Evolutionary conservation across 2,797 vertebrate species (phyloP).

Genomic region (Syngnathus acus): DNA sequence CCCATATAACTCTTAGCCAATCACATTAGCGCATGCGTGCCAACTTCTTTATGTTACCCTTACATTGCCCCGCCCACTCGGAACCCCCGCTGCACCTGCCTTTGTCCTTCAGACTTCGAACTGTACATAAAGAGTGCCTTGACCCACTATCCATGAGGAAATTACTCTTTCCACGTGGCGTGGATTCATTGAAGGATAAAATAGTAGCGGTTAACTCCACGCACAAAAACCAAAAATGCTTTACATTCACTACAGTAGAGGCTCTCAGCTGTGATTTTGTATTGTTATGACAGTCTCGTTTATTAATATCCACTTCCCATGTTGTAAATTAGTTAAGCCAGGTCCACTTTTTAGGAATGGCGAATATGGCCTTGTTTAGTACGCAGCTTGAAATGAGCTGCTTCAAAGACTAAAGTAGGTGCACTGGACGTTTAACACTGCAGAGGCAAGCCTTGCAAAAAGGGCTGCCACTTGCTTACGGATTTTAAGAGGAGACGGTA

Average conservation of each 20-base stretch:
- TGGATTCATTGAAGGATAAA: no score
- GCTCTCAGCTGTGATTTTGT: background rate
- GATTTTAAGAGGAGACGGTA: slow-evolving; percentile 17
- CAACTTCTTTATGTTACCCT: slow-evolving; percentile 16
- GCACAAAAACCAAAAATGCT: background rate
- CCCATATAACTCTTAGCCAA: slow-evolving; percentile 22
- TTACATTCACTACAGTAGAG: background rate
- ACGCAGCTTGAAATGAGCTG: background rate
- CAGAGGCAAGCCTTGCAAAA: background rate
- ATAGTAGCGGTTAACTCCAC: no score
- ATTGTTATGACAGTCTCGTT: background rate
- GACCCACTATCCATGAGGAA: background rate
- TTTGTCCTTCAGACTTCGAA: slow-evolving; percentile 69
- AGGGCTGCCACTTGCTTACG: slow-evolving; percentile 3
- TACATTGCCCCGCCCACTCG: slow-evolving; percentile 28
- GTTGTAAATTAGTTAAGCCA: background rate
- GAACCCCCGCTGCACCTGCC: slow-evolving; percentile 63
- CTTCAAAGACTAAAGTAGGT: background rate
- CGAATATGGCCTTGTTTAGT: background rate
- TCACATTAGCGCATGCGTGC: background rate
- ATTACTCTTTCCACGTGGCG: background rate
- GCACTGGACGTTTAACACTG: background rate
- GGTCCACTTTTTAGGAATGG: background rate
- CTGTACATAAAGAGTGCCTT: background rate
- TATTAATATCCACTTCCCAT: background rate